Base-by-base conservation (phyloP, 2,888 invertebrate species). In the Tipula helvola region DNA sequence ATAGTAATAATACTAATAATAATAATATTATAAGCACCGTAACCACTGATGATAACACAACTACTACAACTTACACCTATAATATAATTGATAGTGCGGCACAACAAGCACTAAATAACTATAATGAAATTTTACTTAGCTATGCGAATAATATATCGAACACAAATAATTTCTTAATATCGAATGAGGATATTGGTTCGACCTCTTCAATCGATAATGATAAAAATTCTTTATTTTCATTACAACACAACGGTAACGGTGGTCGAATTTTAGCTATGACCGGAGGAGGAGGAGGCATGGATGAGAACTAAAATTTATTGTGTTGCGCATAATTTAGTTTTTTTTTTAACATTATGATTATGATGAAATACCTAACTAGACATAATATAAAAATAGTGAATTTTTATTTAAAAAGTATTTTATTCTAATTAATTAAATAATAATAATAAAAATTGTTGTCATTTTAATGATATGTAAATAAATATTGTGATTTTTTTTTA, bases 121-220 rank as follows among this genome's bases (percentile, higher is more conserved):
- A 71, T 71, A 71, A 71, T 71, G 71, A 71, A 71, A 71, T 71
- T 71, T 71, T 71, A 71, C 71, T 71, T 71, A 71, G 71, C 71
- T 71, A 71, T 7, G 71, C 71, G 28, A 71, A 28, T 28, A 71
- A 71, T 71, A 71, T 71, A 28, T 28, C 71, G 28, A 71, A 71
- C 28, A 10, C 71, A 71, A 71, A 71, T 71, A 71, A 71, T 28
- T 71, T 71, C 28, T n/a, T 71, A 71, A 28, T 71, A 28, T 18
- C 71, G 3, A 71, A 28, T 28, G 71, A 71, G 28, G 71, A 71
- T 71, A 71, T 28, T 28, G 71, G 28, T 71, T 18, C 71, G 4
- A 71, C 28, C 8, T 28, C 18, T 28, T 28, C 71, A 28, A 71
- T 2, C 10, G 71, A 71, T 10, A 71, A 28, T 28, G 71, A 71